Conservation (phyloP, 1,140 invertebrate species). For the Nephila pilipes region DNA sequence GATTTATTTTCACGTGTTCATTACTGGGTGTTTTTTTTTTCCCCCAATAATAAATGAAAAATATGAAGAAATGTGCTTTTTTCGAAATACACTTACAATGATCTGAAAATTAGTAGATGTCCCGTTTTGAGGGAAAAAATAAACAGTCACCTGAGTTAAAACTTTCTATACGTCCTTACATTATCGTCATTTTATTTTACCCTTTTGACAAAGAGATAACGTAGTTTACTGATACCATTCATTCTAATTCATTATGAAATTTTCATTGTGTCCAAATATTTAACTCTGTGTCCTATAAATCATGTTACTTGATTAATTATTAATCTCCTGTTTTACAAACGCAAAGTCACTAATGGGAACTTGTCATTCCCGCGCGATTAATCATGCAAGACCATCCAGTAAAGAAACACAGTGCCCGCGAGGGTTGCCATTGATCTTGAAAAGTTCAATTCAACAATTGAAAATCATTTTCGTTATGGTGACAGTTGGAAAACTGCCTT, state of each 20-base stretch:
- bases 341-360: neutral
- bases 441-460: constrained; percentile 39
- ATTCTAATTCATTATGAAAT: neutral
- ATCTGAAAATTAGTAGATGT: too few relatives aligned
- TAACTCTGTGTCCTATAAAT: neutral
- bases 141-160: too few relatives aligned
- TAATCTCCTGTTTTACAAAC: neutral
- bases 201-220: neutral
- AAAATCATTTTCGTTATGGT: neutral
- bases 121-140: too few relatives aligned
- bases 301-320: neutral
- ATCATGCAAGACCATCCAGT: neutral
- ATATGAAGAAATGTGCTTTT: too few relatives aligned
- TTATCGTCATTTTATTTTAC: too few relatives aligned
- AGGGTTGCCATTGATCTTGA: neutral
- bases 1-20: too few relatives aligned
- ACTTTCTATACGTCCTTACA: too few relatives aligned
- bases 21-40: too few relatives aligned
- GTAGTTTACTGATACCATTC: neutral
- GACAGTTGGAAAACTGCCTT: neutral
- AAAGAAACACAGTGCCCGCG: neutral
- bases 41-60: too few relatives aligned
- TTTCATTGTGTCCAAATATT: neutral
- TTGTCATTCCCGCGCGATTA: neutral
- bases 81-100: too few relatives aligned